Base-by-base conservation (phyloP, 2,113 vertebrate species). In the Lasiurus borealis region DNA sequence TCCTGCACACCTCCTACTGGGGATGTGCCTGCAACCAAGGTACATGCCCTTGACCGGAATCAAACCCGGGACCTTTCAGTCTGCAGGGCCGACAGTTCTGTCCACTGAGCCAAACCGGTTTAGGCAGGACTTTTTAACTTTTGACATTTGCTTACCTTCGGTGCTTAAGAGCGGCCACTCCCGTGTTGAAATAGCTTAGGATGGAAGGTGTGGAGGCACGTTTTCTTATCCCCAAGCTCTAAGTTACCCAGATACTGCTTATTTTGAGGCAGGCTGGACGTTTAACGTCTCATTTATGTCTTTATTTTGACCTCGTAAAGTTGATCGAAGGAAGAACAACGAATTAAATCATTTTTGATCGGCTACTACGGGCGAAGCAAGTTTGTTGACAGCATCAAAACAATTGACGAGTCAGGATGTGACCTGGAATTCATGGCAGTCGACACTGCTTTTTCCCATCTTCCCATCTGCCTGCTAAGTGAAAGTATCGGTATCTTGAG, bases 291-390 rank as follows among this genome's bases (percentile, higher is more conserved):
- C 21, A 62, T 72, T 85, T 90, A 57, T 82, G 50, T n/a, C 48
- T 66, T 92, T 87, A n/a, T 81, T 90, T 90, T 95, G 48, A 96
- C 87, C 80, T 93, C 91, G 8, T 88, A 57, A 81, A 89, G 27
- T 88, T 93, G 64, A 75, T 95, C 57, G 34, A 83, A 94, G 62
- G 40, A 77, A 75, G 82, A 36, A 87, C 48, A 90, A 50, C 40
- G 57, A 86, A 88, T 94, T 44, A 77, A 91, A 29, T 68, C 46
- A 77, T 75, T 71, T 71, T 78, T 91, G 36, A 52, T 64, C 87
- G 50, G 54, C 69, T 82, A 62, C 52, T n/a, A n/a, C n/a, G 5
- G 57, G 75, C 40, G 77, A 88, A 94, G 44, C 66, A 88, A 52
- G 52, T 91, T 91, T 89, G 66, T 81, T 71, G 91, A 87, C 54